A percentile compares a stretch with the other conserved stretches of the same genome.
Evolutionary conservation across 2,888 invertebrate species (phyloP).

Genomic region (Erebia ligea): DNA sequence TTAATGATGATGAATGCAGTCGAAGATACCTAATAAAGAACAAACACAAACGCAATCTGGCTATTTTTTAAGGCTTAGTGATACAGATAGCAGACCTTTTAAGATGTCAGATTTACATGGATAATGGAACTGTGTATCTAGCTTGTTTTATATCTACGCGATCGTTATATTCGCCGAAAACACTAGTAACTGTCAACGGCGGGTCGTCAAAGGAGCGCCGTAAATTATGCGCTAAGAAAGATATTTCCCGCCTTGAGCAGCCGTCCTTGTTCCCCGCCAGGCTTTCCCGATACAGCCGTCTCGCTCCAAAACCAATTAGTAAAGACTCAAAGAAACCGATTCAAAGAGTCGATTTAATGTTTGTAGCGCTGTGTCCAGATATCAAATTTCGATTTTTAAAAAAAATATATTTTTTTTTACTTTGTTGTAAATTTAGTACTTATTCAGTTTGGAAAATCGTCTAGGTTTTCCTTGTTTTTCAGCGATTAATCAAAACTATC

Average conservation of each 20-base stretch:
- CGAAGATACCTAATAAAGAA: too few species aligned
- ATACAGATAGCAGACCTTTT: background rate
- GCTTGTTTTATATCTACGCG: background rate
- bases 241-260: conserved; percentile 67
- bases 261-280: conserved; percentile 48
- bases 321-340: conserved; percentile 49
- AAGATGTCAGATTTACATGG: background rate
- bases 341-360: conserved; percentile 45
- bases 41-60: too few species aligned
- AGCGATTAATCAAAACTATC: too few species aligned
- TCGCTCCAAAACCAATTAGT: conserved; percentile 49
- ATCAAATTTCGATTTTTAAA: conserved; percentile 12
- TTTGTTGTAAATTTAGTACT: too few species aligned
- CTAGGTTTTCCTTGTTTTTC: too few species aligned
- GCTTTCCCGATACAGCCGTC: conserved; percentile 32
- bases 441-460: too few species aligned
- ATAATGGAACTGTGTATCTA: background rate
- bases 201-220: conserved; percentile 49
- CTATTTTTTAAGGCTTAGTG: too few species aligned
- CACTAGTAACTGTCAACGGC: conserved; percentile 63
- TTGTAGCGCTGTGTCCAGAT: conserved; percentile 35
- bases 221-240: conserved; percentile 66
- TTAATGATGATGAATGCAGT: too few species aligned
- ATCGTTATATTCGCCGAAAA: conserved; percentile 67
- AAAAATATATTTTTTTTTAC: background rate